Evolutionary conservation across 2,113 vertebrate species (phyloP).

Genomic region (Paradoxurus hermaphroditus): DNA sequence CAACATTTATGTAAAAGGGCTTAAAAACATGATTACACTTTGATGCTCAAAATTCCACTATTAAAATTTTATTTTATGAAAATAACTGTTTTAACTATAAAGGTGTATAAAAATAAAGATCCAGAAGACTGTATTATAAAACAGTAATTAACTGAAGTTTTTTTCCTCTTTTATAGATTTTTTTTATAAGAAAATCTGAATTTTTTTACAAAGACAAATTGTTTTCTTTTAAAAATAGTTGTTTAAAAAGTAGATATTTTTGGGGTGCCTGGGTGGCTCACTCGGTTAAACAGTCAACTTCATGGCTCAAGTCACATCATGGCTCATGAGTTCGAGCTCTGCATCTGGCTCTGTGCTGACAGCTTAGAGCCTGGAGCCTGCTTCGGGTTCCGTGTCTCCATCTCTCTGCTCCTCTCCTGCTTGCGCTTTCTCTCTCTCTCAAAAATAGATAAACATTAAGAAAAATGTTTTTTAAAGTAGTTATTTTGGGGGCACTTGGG

Average conservation of each 20-base stretch:
- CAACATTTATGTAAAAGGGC: background rate
- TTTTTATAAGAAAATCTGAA: background rate
- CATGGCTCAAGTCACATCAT: no score
- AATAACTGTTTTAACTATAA: background rate
- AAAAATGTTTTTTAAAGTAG: no score
- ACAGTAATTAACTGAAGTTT: background rate
- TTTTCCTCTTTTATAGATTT: background rate
- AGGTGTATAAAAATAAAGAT: background rate
- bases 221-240: conserved; percentile 4
- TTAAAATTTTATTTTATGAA: background rate
- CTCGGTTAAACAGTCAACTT: background rate
- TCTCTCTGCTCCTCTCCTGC: background rate
- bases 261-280: background rate
- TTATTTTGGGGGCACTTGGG: no score
- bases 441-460: background rate
- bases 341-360: no score
- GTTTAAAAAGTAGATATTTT: background rate
- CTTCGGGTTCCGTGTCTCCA: background rate
- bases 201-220: background rate
- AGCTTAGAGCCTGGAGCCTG: background rate
- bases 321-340: no score
- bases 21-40: background rate
- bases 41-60: background rate
- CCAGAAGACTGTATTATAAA: background rate
- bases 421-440: no score